Conservation (phyloP, 2,797 vertebrate species). For the Pseudocheirus occidentalis region DNA sequence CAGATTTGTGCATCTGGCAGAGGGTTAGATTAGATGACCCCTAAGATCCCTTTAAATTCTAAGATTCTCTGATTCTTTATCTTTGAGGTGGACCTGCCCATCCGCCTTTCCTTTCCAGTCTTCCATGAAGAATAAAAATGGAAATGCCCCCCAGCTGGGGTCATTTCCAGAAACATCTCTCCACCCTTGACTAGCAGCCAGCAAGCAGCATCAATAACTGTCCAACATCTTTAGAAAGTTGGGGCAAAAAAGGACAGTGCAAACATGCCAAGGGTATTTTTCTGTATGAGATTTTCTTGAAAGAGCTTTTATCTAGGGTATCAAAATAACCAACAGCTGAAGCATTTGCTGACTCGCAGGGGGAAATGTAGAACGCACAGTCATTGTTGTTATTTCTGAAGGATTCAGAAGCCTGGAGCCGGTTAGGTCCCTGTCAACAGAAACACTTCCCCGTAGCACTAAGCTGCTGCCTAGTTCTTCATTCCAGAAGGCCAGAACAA, state of each 20-base stretch:
- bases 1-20: not conserved
- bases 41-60: not conserved
- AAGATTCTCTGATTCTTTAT: not conserved
- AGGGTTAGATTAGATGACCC: not conserved
- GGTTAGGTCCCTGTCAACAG: slow-evolving; percentile 63
- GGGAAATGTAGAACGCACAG: slow-evolving; percentile 51
- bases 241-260: slow-evolving; percentile 41
- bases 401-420: slow-evolving; percentile 66
- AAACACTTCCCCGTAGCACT: slow-evolving; percentile 39
- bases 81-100: not conserved
- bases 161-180: slow-evolving; percentile 1
- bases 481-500: slow-evolving; percentile 49
- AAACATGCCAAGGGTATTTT: slow-evolving; percentile 58
- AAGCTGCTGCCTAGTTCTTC: slow-evolving; percentile 54
- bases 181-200: not conserved
- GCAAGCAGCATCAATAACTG: slow-evolving; percentile 44
- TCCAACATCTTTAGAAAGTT: slow-evolving; percentile 24
- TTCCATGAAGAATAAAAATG: not conserved
- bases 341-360: slow-evolving; percentile 72
- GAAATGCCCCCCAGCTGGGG: slow-evolving; percentile 30
- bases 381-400: slow-evolving; percentile 77
- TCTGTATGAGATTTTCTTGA: slow-evolving; percentile 73
- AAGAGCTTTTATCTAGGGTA: slow-evolving; percentile 74
- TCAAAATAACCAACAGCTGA: slow-evolving; percentile 80
- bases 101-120: not conserved